Conservation (phyloP, 1,140 invertebrate species). For the Drosophila melanica region DNA sequence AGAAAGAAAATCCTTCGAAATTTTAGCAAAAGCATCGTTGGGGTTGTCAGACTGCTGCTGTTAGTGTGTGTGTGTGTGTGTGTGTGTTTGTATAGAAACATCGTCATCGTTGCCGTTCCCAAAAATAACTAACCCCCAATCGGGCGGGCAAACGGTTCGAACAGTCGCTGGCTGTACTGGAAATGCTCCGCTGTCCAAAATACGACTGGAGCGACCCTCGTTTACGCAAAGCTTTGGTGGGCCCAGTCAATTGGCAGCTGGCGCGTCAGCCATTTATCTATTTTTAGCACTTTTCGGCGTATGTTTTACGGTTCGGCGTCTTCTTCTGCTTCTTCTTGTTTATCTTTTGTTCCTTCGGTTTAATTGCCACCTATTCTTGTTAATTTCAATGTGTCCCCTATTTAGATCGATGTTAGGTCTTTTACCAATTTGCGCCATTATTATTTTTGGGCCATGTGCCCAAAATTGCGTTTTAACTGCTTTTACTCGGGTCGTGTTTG, state of each 20-base stretch:
- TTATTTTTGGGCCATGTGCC: constrained; percentile 3
- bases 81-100: constrained; percentile 22
- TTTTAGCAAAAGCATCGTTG: constrained; percentile 37
- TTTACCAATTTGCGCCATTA: constrained; percentile 39
- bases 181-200: constrained; percentile 26
- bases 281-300: constrained; percentile 62
- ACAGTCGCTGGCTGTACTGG: constrained; percentile 12
- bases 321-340: constrained; percentile 1
- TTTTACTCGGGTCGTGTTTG: too few relatives aligned
- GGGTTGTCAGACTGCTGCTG: constrained; percentile 37
- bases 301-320: neutral
- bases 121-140: constrained; percentile 74
- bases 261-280: constrained; percentile 43
- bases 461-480: neutral
- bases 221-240: constrained; percentile 24
- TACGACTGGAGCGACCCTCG: constrained; percentile 42
- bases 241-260: constrained; percentile 31
- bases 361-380: constrained; percentile 35
- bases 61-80: neutral
- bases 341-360: constrained; percentile 3
- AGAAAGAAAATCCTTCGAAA: constrained; percentile 33
- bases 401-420: constrained; percentile 49
- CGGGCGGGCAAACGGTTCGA: constrained; percentile 20
- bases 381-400: constrained; percentile 33
- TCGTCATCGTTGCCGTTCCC: constrained; percentile 49